Evolutionary conservation across 2,113 vertebrate genomes (phyloP), one percentile per base, ranked within the genome.

Genomic region (Tretioscincus oriximinensis): DNA sequence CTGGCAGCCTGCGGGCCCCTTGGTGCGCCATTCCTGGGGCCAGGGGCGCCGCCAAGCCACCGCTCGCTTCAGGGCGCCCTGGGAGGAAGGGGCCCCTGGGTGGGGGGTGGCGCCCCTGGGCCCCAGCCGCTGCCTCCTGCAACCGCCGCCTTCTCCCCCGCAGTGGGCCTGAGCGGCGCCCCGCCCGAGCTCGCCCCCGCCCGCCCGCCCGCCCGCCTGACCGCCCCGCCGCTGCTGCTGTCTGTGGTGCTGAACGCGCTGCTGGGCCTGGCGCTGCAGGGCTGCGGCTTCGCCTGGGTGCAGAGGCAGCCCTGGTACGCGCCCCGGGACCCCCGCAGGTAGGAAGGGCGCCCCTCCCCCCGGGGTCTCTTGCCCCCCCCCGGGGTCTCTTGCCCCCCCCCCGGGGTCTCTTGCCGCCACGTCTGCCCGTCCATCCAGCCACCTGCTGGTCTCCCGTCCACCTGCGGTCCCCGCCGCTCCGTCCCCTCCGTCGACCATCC

Each of bases 151-250:
- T 9, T 1, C 9, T 80, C 86, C 88, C 61, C 63, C 91, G 76
- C 86, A 96, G 96, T 96, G 96, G 95, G 93, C 89, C 89, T 96
- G 89, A 96, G 94, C 18, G 92, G 89, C 63, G 95, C 95, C 79
- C 91, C 91, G 81, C 92, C 95, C 76, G 94, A 94, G 86, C 89
- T 96, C 86, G 93, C 91, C 66, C 93, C 95, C 58, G 94, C 92
- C 83, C 91, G 94, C n/a, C 95, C 96, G 47, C 93, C 92, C 2
- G 91, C 92, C 71, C 90, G 93, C 29, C 94, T 96, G 31, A 76
- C 92, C 81, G 95, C 96, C 0, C 96, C 96, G 7, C 94, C 95
- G 0, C 49, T 96, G 84, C 93, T 96, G 81, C 91, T 96, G 6
- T 96, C 96, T 8, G 93, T 96, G 73, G 80, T 93, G 12, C 69